These are phyloP conservation scores for Vannuccia rotundouncinata DNA, from an alignment of 2,888 invertebrate species.

Conservation along the genomic window DNA sequence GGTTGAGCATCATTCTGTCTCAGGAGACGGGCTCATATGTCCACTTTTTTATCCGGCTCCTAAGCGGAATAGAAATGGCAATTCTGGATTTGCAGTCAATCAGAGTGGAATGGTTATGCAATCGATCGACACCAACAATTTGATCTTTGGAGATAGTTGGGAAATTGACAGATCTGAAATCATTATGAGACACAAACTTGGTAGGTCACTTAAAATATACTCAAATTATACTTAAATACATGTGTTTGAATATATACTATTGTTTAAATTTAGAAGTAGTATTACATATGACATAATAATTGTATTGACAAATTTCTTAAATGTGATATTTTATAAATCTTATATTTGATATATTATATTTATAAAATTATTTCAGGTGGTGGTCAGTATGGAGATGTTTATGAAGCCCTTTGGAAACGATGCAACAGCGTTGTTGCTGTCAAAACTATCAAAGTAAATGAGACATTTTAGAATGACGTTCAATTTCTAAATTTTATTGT, in stretches of 20 bases:
- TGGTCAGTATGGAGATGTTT: conserved; percentile 73
- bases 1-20: conserved; percentile 94
- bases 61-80: conserved; percentile 54
- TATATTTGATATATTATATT: too few relatives aligned
- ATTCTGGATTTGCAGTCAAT: neutral
- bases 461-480: too few relatives aligned
- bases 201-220: neutral
- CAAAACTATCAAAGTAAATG: conserved; percentile 67
- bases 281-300: too few relatives aligned
- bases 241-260: too few relatives aligned
- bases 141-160: conserved; percentile 71
- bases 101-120: neutral
- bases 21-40: conserved; percentile 90
- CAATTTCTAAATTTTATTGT: neutral
- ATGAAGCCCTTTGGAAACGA: conserved; percentile 88
- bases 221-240: too few relatives aligned
- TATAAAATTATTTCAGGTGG: conserved; percentile 65
- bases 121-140: too few relatives aligned
- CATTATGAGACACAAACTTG: conserved; percentile 84
- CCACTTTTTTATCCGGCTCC: conserved; percentile 95
- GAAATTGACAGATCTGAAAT: conserved; percentile 96
- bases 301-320: too few relatives aligned
- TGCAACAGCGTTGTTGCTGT: conserved; percentile 86
- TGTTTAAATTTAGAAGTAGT: too few relatives aligned
- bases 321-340: too few relatives aligned